These are phyloP conservation scores for Papilio xuthus DNA, from an alignment of 1,140 invertebrate species.

Conservation along the genomic window DNA sequence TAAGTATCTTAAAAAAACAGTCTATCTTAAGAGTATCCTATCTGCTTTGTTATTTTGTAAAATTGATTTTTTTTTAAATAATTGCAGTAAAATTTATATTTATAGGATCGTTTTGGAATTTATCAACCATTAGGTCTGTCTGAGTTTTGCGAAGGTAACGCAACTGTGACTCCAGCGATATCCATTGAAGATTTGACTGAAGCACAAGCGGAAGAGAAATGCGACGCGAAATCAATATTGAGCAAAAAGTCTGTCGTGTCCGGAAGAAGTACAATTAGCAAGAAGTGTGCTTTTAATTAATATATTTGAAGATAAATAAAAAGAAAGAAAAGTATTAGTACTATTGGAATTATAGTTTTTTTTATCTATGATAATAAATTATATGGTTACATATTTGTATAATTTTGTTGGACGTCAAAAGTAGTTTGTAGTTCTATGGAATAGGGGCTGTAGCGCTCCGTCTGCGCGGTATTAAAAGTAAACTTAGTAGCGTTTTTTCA, in stretches of 20 bases:
- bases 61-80: neutral
- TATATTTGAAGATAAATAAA: neutral
- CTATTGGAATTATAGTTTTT: neutral
- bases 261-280: conserved; percentile 42
- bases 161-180: conserved; percentile 60
- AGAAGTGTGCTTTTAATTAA: conserved; percentile 41
- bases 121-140: conserved; percentile 55
- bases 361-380: neutral
- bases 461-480: too few species aligned
- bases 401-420: too few species aligned
- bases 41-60: too few species aligned
- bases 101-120: conserved; percentile 72
- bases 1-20: neutral
- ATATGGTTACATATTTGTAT: too few species aligned
- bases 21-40: neutral
- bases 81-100: conserved; percentile 31
- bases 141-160: conserved; percentile 45
- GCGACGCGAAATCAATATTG: conserved; percentile 42
- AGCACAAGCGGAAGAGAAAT: conserved; percentile 1
- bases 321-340: neutral
- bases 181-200: conserved; percentile 45
- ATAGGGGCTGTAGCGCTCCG: too few species aligned
- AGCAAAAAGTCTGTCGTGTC: conserved; percentile 46
- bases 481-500: too few species aligned
- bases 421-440: too few species aligned